Evolutionary conservation across 2,113 vertebrate species (phyloP), one percentile per base, ranked within the genome.

Genomic region (Pelmatolapia mariae): DNA sequence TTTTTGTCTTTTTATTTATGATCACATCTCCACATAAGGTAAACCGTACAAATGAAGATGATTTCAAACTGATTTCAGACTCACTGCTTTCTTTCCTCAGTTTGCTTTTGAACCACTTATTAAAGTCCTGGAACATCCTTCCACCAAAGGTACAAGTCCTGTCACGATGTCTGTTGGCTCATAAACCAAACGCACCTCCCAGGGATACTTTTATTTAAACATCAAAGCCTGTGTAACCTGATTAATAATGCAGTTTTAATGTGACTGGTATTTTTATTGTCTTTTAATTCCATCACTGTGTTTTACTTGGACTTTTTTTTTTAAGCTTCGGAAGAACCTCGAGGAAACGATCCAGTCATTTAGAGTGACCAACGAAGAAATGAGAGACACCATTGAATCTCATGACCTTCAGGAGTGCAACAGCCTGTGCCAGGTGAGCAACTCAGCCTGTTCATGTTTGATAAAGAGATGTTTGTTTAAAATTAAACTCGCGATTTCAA

Each of bases 311-410:
- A n/a, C 50, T 68, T 63, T 63, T 81, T 29, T 52, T 9, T 73
- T n/a, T n/a, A n/a, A 99, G 98, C 93, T 97, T n/a, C 95, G 92
- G 5, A 98, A 96, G 84, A 97, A 97, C 5, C 96, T 99, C 52
- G 97, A 97, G 93, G 98, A 99, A 91, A 99, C 97, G 0, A 95
- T 98, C 81, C 97, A 96, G 90, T 98, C 98, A 0, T 98, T 99
- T 95, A 95, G 90, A 89, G 97, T 98, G 33, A 98, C 97, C 3
- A 99, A 98, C 0, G 98, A 98, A n/a, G 98, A 99, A 89, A 97
- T 99, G 89, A 95, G 83, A 0, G 90, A 90, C 5, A n/a, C 83
- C 0, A 33, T 40, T 1, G 81, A 91, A n/a, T 92, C 89, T 53
- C 92, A 90, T 82, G 97, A 98, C 0, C 90, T 97, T 3, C 76